Conservation (phyloP, 1,140 invertebrate species). For the Trichonephila clavipes region DNA sequence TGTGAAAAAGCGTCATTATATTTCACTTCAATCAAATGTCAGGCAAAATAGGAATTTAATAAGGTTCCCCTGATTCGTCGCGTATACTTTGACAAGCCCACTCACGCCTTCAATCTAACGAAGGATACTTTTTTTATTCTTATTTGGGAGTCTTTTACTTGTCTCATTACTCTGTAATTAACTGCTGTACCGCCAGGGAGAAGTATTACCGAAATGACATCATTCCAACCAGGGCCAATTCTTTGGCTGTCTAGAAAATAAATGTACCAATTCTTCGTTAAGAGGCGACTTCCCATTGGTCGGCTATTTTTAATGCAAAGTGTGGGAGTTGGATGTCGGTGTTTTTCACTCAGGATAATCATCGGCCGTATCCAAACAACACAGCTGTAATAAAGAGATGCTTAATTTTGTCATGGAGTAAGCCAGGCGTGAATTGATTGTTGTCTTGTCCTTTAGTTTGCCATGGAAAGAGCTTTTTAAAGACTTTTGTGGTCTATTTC, state of each 20-base stretch:
- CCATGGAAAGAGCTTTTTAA: neutral
- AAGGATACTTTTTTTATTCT: constrained; percentile 27
- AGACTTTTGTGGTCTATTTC: constrained; percentile 15
- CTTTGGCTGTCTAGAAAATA: constrained; percentile 1
- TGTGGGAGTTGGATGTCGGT: constrained; percentile 55
- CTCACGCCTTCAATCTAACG: constrained; percentile 51
- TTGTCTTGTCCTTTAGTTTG: neutral
- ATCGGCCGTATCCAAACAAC: constrained; percentile 12
- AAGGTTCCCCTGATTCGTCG: constrained; percentile 52
- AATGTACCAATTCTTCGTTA: constrained; percentile 28
- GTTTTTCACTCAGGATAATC: constrained; percentile 54
- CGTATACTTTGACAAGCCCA: constrained; percentile 52
- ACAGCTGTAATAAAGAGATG: constrained; percentile 41
- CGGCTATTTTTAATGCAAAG: constrained; percentile 4
- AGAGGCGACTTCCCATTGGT: constrained; percentile 25
- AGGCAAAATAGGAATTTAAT: constrained; percentile 60
- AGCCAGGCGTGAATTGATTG: constrained; percentile 62
- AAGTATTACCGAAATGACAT: constrained; percentile 22
- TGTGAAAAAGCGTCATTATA: constrained; percentile 50
- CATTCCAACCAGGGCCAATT: neutral
- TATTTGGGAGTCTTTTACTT: constrained; percentile 32
- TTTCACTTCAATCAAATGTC: constrained; percentile 62
- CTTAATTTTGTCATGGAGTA: constrained; percentile 47
- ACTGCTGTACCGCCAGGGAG: neutral
- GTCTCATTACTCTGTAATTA: constrained; percentile 68